Percentiles rank a stretch among this genome's conserved stretches.
Evolutionary conservation across 1,140 invertebrate species (phyloP).

Genomic region (Cotesia chilonis): DNA sequence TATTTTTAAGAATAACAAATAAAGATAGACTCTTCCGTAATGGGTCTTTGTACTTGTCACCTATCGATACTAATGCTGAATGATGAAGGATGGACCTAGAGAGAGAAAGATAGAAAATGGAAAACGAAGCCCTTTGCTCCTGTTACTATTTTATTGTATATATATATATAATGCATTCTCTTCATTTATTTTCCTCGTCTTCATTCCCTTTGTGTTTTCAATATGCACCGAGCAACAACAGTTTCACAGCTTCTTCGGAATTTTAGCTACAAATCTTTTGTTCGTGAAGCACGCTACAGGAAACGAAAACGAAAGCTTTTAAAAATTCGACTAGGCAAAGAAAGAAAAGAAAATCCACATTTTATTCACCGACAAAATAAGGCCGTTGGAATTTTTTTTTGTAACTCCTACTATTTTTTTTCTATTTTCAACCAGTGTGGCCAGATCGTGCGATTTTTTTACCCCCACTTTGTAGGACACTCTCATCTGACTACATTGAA

Average conservation of each 20-base stretch:
- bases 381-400: background rate
- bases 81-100: no score
- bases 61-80: no score
- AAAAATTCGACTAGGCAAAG: background rate
- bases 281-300: constrained; percentile 21
- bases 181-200: constrained; percentile 11
- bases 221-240: constrained; percentile 8
- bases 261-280: constrained; percentile 9
- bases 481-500: no score
- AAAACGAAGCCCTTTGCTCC: background rate
- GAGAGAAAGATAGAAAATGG: background rate
- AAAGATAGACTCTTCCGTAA: background rate
- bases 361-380: background rate
- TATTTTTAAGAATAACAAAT: no score
- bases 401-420: no score
- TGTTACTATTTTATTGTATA: background rate
- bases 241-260: background rate
- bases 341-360: background rate
- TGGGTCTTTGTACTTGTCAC: constrained; percentile 33
- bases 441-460: no score
- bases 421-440: no score
- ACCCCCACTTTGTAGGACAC: no score
- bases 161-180: background rate
- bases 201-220: background rate
- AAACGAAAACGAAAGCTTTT: background rate